Evolutionary conservation across 2,888 invertebrate genomes (phyloP), one percentile per base, ranked within the genome.

Genomic region (Macrophya annulata): DNA sequence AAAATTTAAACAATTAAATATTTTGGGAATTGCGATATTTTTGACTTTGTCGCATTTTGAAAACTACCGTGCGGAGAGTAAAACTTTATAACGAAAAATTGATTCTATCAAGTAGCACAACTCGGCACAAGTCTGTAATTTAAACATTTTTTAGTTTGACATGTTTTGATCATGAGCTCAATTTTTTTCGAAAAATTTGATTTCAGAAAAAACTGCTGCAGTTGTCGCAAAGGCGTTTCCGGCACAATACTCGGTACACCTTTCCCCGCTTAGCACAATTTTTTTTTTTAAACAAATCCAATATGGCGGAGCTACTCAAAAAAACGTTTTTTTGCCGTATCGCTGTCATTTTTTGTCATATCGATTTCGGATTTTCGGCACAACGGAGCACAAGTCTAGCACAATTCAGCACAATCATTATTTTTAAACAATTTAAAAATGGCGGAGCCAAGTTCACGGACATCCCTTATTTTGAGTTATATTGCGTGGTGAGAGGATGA

Each of bases 361-460:
- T 62, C 62, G 31, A 15, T 72, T 72, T 40, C 21, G 71, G 74
- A 10, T 45, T 74, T 74, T 17, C 74, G 74, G 74, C 74, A 74
- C 74, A 74, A 45, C 17, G 45, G 17, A 40, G 43, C n/a, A 74
- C 21, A 74, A 74, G 45, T 31, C 31, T 31, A 31, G 31, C 31
- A 31, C 31, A 31, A 31, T 31, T 3, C 31, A 31, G 31, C 31
- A 74, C 74, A 40, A 74, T 74, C 43, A 48, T 45, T 17, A 43
- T n/a, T 74, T 74, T 74, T 74, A 74, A 21, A 48, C 74, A 74
- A 31, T 72, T 72, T 37, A 31, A 72, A 25, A 72, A 72, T 72
- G 37, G 71, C 37, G 71, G 71, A 40, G 71, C 71, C 31, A 31
- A 72, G 37, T 72, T 72, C 71, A 31, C 71, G 37, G 43, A 72